Evolutionary conservation across 2,797 vertebrate genomes (phyloP).

Genomic region (Platyrinchus mystaceus): DNA sequence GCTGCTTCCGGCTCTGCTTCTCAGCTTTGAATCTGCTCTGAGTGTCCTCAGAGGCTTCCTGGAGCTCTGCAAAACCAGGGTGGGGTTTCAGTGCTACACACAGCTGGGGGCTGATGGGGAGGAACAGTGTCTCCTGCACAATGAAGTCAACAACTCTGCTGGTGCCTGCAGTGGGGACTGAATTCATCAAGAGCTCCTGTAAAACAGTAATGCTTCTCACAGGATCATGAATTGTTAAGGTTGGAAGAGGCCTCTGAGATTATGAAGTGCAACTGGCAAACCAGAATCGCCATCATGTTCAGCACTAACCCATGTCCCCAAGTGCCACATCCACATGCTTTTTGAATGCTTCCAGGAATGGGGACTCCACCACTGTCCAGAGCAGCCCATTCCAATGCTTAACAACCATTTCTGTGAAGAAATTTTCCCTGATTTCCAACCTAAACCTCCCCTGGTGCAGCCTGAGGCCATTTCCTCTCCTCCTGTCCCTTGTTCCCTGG

Average conservation of each 20-base stretch:
- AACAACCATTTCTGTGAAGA: background rate
- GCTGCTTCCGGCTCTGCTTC: conserved; percentile 87
- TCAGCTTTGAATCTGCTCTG: conserved; percentile 82
- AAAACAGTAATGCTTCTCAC: background rate
- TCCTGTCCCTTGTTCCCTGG: background rate
- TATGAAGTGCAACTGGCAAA: background rate
- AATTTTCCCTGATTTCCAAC: background rate
- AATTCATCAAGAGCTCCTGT: background rate
- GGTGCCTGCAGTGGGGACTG: background rate
- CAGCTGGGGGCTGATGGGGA: background rate
- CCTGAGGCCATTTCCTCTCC: rapidly evolving
- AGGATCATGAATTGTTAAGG: background rate
- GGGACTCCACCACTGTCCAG: background rate
- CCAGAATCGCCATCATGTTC: background rate
- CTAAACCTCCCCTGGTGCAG: background rate
- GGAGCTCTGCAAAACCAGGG: conserved; percentile 79
- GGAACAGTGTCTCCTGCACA: background rate
- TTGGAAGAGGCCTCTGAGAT: background rate
- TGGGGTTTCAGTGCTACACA: background rate
- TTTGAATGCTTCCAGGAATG: background rate
- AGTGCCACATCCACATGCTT: background rate
- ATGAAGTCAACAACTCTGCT: background rate
- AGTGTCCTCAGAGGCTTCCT: conserved; percentile 78
- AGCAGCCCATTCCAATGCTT: background rate
- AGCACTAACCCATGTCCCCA: background rate